Percentiles rank a stretch among this genome's conserved stretches.
These are phyloP conservation scores for Neopelma chrysocephalum DNA, from an alignment of 2,797 vertebrate species.

Conservation along the genomic window DNA sequence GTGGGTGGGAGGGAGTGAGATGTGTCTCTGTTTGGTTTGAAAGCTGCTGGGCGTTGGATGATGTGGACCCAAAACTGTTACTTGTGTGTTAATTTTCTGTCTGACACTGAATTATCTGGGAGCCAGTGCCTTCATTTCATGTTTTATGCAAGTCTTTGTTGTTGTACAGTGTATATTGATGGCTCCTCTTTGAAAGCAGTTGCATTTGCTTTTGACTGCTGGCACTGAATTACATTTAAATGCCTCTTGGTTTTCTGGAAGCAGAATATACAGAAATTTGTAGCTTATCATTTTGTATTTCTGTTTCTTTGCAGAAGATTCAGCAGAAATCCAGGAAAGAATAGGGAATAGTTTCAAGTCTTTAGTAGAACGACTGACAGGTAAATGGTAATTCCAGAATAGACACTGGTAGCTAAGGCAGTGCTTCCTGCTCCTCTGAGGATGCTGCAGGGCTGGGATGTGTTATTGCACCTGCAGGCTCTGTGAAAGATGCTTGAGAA, in stretches of 20 bases:
- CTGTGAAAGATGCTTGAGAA: neutral
- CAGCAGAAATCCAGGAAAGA: conserved; percentile 88
- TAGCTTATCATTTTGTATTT: neutral
- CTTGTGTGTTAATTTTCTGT: neutral
- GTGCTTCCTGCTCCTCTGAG: neutral
- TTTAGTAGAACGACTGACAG: conserved; percentile 89
- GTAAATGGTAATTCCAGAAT: conserved; percentile 71
- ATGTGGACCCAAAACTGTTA: neutral
- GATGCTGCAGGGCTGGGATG: neutral
- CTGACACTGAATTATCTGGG: neutral
- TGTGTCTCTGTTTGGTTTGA: neutral
- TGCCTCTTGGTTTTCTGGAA: neutral
- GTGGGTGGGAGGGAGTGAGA: neutral
- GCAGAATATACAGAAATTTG: neutral
- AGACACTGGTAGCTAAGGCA: neutral
- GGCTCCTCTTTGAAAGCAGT: neutral
- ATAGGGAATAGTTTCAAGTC: conserved; percentile 91
- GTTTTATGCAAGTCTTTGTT: neutral
- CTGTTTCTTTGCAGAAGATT: conserved; percentile 82
- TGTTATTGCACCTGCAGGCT: neutral
- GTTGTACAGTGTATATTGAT: neutral
- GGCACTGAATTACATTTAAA: neutral
- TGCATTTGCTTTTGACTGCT: neutral
- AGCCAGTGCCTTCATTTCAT: neutral
- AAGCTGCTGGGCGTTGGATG: neutral